A percentile compares a stretch with the other conserved stretches of the same genome.
phyloP scores from a whole-genome alignment of 2,113 vertebrate genomes.

The Myotis davidii region DNA sequence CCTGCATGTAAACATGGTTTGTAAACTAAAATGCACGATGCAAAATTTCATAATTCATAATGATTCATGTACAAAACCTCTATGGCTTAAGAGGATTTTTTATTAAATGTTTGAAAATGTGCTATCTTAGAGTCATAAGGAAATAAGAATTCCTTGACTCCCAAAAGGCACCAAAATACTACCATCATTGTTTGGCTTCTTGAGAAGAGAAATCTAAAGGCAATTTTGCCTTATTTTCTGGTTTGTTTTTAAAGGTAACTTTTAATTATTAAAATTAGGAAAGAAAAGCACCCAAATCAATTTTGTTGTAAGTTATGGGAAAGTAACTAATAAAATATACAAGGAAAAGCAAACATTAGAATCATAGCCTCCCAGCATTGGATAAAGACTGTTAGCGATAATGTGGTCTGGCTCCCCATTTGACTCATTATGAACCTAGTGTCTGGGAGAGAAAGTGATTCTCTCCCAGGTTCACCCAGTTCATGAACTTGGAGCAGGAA shows the following conservation, averaged over 20 bases:
- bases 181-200: not conserved
- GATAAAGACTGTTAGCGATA: not conserved
- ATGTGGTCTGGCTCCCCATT: no score
- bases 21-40: not conserved
- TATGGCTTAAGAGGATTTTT: not conserved
- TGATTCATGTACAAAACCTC: not conserved
- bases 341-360: not conserved
- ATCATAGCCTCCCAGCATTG: not conserved
- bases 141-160: conserved; percentile 13
- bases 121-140: conserved; percentile 17
- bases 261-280: conserved; percentile 15
- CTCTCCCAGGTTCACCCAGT: not conserved
- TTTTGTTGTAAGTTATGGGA: not conserved
- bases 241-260: conserved; percentile 15
- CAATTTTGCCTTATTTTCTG: not conserved
- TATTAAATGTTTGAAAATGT: conserved; percentile 31
- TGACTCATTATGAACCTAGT: not conserved
- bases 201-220: conserved; percentile 21
- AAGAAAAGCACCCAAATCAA: not conserved
- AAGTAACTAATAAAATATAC: conserved; percentile 26
- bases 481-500: conserved; percentile 32
- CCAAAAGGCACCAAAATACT: not conserved
- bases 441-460: not conserved
- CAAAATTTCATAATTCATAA: not conserved
- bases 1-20: not conserved